phyloP scores from a whole-genome alignment of 1,140 invertebrate genomes.

The Heliconius nattereri region DNA sequence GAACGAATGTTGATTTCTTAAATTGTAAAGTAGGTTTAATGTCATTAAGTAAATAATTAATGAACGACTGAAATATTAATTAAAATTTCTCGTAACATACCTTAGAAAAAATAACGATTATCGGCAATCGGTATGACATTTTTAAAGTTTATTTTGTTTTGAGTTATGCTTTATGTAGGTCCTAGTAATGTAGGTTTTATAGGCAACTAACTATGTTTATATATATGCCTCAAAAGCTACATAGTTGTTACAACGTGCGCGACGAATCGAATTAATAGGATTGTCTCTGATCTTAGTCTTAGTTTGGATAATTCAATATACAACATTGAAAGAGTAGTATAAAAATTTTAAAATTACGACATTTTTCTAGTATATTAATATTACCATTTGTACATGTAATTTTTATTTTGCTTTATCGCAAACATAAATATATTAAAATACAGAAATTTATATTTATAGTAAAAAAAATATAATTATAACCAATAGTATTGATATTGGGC shows the following conservation, averaged over 20 bases:
- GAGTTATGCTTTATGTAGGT: constrained; percentile 35
- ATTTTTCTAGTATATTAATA: too few species aligned
- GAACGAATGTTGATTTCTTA: constrained; percentile 61
- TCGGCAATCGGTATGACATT: constrained; percentile 51
- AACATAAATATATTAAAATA: too few species aligned
- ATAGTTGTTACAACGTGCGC: neutral
- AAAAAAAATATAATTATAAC: too few species aligned
- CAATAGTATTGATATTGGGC: too few species aligned
- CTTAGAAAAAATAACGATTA: constrained; percentile 45
- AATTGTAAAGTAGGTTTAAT: constrained; percentile 54
- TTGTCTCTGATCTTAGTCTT: too few species aligned
- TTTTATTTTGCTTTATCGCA: too few species aligned
- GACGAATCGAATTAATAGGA: too few species aligned
- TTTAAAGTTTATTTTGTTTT: constrained; percentile 33
- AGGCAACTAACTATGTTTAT: neutral
- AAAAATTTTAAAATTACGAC: too few species aligned
- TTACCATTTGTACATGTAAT: too few species aligned
- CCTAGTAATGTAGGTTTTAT: constrained; percentile 31
- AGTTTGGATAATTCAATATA: too few species aligned
- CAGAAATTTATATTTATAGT: too few species aligned
- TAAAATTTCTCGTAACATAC: constrained; percentile 58
- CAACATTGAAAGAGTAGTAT: too few species aligned
- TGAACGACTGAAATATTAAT: constrained; percentile 49
- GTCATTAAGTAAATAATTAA: constrained; percentile 55
- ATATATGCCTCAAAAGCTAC: neutral